Evolutionary conservation across 2,888 invertebrate genomes (phyloP).

Genomic region (Tachystola acroxantha): DNA sequence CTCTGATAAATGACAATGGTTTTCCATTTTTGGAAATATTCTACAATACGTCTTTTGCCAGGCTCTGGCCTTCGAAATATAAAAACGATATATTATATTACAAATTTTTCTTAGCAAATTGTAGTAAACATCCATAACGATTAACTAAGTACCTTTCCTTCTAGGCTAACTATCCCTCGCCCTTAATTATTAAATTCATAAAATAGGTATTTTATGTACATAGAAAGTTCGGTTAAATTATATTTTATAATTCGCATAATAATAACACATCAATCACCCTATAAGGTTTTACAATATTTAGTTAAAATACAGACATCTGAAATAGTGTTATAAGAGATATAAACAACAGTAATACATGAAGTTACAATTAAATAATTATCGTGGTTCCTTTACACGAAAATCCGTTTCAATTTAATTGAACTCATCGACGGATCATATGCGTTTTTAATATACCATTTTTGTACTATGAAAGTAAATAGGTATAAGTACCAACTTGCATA

Average conservation of each 20-base stretch:
- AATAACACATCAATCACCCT: too few relatives aligned
- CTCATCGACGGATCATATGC: too few relatives aligned
- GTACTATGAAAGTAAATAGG: too few relatives aligned
- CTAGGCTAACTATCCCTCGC: neutral
- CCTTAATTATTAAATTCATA: constrained; percentile 4
- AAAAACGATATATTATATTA: neutral
- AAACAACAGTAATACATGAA: neutral
- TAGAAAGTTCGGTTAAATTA: neutral
- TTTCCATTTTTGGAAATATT: too few relatives aligned
- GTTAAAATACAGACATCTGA: neutral
- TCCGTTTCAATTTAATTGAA: too few relatives aligned
- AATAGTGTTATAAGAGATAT: neutral
- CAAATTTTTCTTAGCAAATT: neutral
- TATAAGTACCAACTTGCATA: too few relatives aligned
- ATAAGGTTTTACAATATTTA: neutral
- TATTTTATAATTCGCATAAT: neutral
- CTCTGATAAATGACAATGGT: too few relatives aligned
- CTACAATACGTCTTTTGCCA: too few relatives aligned
- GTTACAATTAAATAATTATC: too few relatives aligned
- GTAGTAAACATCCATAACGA: constrained; percentile 5
- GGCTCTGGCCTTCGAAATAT: neutral
- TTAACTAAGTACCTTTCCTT: neutral
- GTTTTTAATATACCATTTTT: too few relatives aligned
- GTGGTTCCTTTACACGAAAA: too few relatives aligned
- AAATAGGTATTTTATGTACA: constrained; percentile 8